A percentile compares a stretch with the other conserved stretches of the same genome.
phyloP scores from a whole-genome alignment of 2,797 vertebrate species.

The Sardinella longiceps region DNA sequence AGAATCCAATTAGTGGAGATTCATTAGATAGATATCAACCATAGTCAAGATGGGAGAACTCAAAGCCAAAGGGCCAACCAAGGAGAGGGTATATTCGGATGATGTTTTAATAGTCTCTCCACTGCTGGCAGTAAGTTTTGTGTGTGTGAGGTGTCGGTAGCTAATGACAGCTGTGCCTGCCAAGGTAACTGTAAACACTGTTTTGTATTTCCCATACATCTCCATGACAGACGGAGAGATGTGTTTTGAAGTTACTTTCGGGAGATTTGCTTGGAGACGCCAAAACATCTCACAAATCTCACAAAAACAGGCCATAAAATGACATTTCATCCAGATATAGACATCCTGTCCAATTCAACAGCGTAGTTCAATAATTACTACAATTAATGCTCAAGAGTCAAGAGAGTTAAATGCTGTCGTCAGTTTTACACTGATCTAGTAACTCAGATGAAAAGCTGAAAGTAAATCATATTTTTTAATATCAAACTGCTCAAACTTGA shows the following conservation, averaged over 20 bases:
- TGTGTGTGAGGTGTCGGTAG: constrained; percentile 34
- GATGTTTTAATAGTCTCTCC: not conserved
- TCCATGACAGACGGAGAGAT: not conserved
- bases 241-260: not conserved
- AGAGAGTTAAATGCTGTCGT: constrained; percentile 5
- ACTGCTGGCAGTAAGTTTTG: not conserved
- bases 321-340: not conserved
- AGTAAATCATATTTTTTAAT: constrained; percentile 9
- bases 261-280: not conserved
- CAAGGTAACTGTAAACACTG: not conserved
- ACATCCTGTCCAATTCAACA: not conserved
- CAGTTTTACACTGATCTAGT: not conserved
- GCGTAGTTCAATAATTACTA: not conserved
- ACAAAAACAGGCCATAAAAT: not conserved
- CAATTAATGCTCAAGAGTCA: not conserved
- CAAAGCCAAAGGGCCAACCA: constrained; percentile 42
- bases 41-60: constrained; percentile 33
- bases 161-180: constrained; percentile 27
- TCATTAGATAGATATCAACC: constrained; percentile 40
- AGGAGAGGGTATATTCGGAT: constrained; percentile 36
- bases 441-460: not conserved
- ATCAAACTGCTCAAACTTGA: not conserved
- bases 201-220: not conserved
- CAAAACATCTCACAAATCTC: not conserved
- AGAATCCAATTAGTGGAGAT: constrained; percentile 54